Percentiles rank a stretch among this genome's conserved stretches.
phyloP scores from a whole-genome alignment of 2,113 vertebrate species.

The Dicaeum eximium region DNA sequence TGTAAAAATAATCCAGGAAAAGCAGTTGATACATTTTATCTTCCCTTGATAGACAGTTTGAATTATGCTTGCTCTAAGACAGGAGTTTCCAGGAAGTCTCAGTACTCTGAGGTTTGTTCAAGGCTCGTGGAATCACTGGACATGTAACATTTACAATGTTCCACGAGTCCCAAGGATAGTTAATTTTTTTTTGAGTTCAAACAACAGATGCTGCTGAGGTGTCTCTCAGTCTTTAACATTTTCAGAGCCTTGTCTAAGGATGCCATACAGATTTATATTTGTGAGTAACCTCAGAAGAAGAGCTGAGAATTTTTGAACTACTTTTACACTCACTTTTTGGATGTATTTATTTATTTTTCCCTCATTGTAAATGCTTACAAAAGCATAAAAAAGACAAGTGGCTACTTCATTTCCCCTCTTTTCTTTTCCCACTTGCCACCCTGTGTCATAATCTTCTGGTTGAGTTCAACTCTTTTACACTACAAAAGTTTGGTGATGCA shows the following conservation, averaged over 20 bases:
- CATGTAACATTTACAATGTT: not conserved
- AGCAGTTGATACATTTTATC: not conserved
- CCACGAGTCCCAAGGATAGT: not conserved
- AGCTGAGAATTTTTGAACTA: not conserved
- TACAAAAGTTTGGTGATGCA: not conserved
- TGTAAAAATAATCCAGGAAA: not conserved
- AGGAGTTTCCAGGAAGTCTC: not conserved
- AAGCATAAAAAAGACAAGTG: not conserved
- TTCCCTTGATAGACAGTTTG: not conserved
- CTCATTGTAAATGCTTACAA: not conserved
- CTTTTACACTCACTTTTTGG: not conserved
- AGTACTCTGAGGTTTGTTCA: not conserved
- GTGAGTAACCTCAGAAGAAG: not conserved
- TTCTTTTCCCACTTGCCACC: not conserved
- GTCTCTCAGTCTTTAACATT: not conserved
- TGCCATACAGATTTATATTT: not conserved
- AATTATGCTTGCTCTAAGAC: not conserved
- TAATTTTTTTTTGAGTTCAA: not conserved
- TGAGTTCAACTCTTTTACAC: not conserved
- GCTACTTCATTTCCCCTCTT: not conserved
- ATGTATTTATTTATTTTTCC: not conserved
- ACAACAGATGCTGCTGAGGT: not conserved
- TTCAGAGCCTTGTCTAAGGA: not conserved
- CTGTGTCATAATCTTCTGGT: not conserved
- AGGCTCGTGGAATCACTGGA: not conserved